Conservation (phyloP, 1,140 invertebrate species). For the Heliconius congener region DNA sequence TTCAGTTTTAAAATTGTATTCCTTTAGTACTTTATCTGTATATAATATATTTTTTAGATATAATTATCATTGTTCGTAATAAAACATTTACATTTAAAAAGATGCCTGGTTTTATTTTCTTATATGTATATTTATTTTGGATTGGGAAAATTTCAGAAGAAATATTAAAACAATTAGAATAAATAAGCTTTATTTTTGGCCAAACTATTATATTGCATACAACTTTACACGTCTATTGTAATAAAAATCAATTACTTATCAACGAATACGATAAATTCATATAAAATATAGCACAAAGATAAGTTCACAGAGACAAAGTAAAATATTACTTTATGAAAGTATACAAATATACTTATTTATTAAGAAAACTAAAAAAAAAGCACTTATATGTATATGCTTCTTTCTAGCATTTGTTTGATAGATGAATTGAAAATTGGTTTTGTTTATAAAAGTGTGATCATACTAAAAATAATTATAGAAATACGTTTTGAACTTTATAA, state of each 20-base stretch:
- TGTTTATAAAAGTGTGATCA: not conserved
- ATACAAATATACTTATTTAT: not conserved
- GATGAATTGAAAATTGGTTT: not conserved
- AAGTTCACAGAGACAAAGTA: not conserved
- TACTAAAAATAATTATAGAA: not conserved
- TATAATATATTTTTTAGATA: not conserved
- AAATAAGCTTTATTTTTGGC: slow-evolving; percentile 81
- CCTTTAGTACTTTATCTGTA: slow-evolving; percentile 3
- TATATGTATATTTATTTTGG: not conserved
- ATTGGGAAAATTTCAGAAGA: not conserved
- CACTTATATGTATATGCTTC: not conserved
- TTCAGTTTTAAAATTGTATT: not conserved
- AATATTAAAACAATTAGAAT: slow-evolving; percentile 55
- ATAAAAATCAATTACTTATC: slow-evolving; percentile 58
- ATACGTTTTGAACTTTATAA: not conserved
- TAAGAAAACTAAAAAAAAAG: slow-evolving; percentile 2
- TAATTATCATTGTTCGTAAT: slow-evolving; percentile 3
- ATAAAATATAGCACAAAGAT: slow-evolving; percentile 59
- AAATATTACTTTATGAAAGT: slow-evolving; percentile 15
- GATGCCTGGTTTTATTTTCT: not conserved
- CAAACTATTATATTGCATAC: slow-evolving; percentile 78
- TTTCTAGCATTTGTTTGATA: not conserved
- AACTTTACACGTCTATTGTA: slow-evolving; percentile 68
- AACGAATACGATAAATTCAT: slow-evolving; percentile 48
- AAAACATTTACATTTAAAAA: slow-evolving; percentile 10